Evolutionary conservation across 2,797 vertebrate species (phyloP).

Genomic region (Acanthurus lineatus): DNA sequence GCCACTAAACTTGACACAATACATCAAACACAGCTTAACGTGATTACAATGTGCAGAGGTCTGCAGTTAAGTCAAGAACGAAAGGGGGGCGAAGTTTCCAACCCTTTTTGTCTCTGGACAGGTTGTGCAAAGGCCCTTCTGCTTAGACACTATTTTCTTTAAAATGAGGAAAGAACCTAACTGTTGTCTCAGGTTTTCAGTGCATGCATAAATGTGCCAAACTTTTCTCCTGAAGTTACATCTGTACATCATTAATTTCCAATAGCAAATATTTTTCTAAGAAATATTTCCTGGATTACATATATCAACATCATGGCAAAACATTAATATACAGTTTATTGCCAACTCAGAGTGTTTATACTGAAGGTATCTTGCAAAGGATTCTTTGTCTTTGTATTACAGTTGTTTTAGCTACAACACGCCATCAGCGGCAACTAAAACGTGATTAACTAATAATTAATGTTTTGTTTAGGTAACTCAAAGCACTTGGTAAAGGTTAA

Average conservation of each 20-base stretch:
- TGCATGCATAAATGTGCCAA: not conserved
- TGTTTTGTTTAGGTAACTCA: not conserved
- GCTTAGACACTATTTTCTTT: constrained; percentile 38
- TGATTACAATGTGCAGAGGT: constrained; percentile 76
- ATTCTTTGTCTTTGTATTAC: not conserved
- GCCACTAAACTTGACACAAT: constrained; percentile 80
- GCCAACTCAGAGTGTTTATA: not conserved
- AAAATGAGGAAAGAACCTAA: constrained; percentile 36
- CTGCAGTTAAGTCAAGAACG: constrained; percentile 63
- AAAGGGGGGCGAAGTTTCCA: constrained; percentile 40
- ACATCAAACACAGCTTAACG: constrained; percentile 84
- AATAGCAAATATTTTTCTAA: not conserved
- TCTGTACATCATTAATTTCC: not conserved
- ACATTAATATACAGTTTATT: not conserved
- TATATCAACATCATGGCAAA: not conserved
- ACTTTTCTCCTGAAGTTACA: not conserved
- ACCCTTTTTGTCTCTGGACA: constrained; percentile 48
- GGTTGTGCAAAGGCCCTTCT: constrained; percentile 41
- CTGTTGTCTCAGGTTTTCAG: not conserved
- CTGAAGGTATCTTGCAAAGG: not conserved
- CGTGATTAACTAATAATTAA: not conserved
- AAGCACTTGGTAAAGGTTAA: not conserved
- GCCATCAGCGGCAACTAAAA: not conserved
- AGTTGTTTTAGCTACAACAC: not conserved
- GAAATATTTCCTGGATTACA: not conserved